Percentiles rank a stretch among this genome's conserved stretches.
Conservation (phyloP, 2,113 vertebrate genomes). For the Fulica atra region DNA sequence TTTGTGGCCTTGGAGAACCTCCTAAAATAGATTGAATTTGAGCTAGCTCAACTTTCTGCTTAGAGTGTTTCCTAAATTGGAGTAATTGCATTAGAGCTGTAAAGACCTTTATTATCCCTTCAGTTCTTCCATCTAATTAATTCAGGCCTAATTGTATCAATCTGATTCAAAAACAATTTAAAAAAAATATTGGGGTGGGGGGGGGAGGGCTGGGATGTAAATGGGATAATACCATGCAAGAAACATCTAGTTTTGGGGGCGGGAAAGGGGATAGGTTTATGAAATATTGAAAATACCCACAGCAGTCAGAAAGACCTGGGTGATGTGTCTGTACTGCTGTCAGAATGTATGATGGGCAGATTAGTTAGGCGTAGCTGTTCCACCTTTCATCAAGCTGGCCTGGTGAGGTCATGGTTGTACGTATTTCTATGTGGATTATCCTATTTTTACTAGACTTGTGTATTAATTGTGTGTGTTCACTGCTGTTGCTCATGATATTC, state of each 20-base stretch:
- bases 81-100: neutral
- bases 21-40: neutral
- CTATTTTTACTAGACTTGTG: fast-evolving
- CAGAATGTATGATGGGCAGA: neutral
- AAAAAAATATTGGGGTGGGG: fast-evolving
- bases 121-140: neutral
- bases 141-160: neutral
- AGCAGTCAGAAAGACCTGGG: no score
- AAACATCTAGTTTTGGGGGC: neutral
- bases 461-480: neutral
- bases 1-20: neutral
- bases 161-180: neutral
- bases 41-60: conserved; percentile 4
- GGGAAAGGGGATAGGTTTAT: neutral
- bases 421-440: neutral
- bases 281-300: neutral
- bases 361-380: neutral
- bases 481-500: neutral
- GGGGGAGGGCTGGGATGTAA: neutral
- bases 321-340: neutral
- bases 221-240: no score
- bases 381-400: neutral
- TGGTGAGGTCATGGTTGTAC: neutral
- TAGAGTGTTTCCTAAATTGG: neutral
- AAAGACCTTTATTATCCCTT: neutral